Evolutionary conservation across 2,888 invertebrate genomes (phyloP).

Genomic region (Drosophila macrospina): DNA sequence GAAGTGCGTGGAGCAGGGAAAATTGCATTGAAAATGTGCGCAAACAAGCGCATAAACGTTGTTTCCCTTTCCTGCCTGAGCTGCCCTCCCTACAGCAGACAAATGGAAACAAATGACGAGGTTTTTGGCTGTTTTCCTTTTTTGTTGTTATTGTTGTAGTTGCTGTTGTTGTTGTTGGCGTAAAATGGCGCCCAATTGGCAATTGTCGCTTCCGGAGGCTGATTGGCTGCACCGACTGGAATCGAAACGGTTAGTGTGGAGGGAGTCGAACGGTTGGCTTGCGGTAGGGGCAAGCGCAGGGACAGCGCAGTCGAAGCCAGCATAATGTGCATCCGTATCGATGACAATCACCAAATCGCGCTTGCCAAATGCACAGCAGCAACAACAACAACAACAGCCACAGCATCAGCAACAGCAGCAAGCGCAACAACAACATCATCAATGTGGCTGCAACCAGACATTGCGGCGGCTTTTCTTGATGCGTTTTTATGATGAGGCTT

Average conservation of each 20-base stretch:
- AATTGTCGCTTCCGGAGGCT: constrained; percentile 76
- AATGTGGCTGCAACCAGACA: constrained; percentile 45
- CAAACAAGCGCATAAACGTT: constrained; percentile 75
- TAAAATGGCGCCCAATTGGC: constrained; percentile 77
- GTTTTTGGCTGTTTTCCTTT: constrained; percentile 42
- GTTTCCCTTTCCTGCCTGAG: constrained; percentile 10
- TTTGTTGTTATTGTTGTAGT: constrained; percentile 15
- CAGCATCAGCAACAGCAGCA: constrained; percentile 28
- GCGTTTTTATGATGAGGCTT: constrained; percentile 69
- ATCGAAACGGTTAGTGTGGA: constrained; percentile 7
- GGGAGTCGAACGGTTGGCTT: background rate
- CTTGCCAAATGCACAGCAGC: constrained; percentile 70
- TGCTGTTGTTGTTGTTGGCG: constrained; percentile 42
- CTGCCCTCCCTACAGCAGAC: constrained; percentile 14
- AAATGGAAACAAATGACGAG: constrained; percentile 77
- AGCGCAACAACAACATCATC: constrained; percentile 23
- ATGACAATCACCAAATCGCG: constrained; percentile 75
- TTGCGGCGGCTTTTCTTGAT: constrained; percentile 50
- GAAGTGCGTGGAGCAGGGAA: constrained; percentile 40
- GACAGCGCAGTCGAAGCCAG: constrained; percentile 37
- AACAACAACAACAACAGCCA: constrained; percentile 31
- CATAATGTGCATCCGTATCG: constrained; percentile 77
- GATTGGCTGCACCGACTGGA: constrained; percentile 62
- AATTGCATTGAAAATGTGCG: constrained; percentile 58
- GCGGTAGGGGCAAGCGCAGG: background rate